A percentile compares a stretch with the other conserved stretches of the same genome.
phyloP scores from a whole-genome alignment of 2,888 invertebrate genomes.

The Cybosia mesomella region DNA sequence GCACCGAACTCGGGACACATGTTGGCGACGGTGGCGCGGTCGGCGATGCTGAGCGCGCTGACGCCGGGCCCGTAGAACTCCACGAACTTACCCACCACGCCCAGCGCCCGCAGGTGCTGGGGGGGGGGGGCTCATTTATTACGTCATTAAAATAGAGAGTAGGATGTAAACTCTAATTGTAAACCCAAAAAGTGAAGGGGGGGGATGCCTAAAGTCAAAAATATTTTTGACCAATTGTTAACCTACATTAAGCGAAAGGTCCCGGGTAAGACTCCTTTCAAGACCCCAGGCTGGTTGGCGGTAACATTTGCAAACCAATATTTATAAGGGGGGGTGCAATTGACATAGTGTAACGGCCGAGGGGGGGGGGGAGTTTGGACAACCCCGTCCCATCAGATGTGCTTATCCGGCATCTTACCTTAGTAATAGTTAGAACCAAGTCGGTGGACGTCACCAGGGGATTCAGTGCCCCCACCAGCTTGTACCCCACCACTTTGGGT shows the following conservation, averaged over 20 bases:
- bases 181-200: no score
- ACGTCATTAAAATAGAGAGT: neutral
- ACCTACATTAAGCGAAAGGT: no score
- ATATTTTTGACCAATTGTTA: no score
- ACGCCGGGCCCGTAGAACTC: conserved; percentile 99
- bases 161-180: no score
- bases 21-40: conserved; percentile 98
- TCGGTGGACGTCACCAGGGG: conserved; percentile 98
- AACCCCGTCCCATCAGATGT: no score
- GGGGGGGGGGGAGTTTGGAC: neutral
- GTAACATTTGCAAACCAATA: no score
- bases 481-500: conserved; percentile 98
- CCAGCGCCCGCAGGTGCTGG: conserved; percentile 95
- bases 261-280: no score
- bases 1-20: conserved; percentile 99
- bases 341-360: neutral
- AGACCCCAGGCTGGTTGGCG: no score
- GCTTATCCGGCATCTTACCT: conserved; percentile 85
- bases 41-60: conserved; percentile 95
- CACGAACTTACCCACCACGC: conserved; percentile 99
- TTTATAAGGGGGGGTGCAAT: neutral
- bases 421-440: conserved; percentile 98
- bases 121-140: neutral
- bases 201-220: no score
- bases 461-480: conserved; percentile 92